A percentile compares a stretch with the other conserved stretches of the same genome.
phyloP scores from a whole-genome alignment of 2,797 vertebrate species.

The Sphenopsis melanotis region DNA sequence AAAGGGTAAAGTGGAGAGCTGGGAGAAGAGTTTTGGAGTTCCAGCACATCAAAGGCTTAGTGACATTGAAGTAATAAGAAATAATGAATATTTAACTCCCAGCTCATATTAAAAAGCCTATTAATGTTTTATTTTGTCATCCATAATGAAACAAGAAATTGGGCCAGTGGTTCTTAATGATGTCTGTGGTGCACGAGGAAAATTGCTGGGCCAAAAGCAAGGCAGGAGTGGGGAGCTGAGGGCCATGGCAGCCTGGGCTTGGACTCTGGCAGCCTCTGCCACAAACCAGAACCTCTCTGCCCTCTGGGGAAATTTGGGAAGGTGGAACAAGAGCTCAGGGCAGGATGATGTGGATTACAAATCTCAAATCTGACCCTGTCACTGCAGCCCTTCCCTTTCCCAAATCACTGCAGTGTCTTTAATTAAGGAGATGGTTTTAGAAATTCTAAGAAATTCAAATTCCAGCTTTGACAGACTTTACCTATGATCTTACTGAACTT shows the following conservation, averaged over 20 bases:
- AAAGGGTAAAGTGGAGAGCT: background rate
- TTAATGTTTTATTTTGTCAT: constrained; percentile 47
- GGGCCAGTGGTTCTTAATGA: background rate
- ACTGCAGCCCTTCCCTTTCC: background rate
- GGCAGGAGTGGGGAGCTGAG: background rate
- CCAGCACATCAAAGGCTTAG: background rate
- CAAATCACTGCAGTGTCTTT: background rate
- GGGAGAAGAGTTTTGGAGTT: background rate
- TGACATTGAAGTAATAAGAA: background rate
- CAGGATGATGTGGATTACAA: background rate
- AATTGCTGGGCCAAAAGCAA: background rate
- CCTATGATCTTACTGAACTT: background rate
- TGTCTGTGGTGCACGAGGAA: background rate
- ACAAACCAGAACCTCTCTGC: background rate
- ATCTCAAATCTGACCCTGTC: background rate
- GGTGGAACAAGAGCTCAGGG: background rate
- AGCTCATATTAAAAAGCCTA: background rate
- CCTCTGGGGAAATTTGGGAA: rapidly evolving
- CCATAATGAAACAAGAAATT: constrained; percentile 10
- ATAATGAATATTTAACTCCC: constrained; percentile 53
- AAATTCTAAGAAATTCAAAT: background rate
- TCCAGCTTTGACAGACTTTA: background rate
- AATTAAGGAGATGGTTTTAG: background rate
- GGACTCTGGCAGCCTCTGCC: background rate
- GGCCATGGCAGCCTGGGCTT: background rate